Conservation (phyloP, 1,140 invertebrate species). For the Tetramorium alpestre region DNA sequence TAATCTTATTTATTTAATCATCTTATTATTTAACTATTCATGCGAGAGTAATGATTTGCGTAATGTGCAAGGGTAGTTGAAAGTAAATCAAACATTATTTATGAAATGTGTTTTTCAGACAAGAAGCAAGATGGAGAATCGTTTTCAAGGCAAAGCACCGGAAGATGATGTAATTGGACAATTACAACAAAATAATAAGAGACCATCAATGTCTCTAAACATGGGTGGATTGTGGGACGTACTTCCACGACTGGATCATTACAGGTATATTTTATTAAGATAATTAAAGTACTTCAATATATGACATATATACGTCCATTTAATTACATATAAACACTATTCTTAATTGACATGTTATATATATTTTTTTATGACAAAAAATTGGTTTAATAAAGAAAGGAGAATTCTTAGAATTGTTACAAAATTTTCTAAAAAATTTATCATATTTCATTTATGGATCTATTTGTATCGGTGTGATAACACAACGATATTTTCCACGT, state of each 20-base stretch:
- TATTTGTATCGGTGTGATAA: not conserved
- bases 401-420: not conserved
- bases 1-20: not conserved
- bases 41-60: not conserved
- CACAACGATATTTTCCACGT: not conserved
- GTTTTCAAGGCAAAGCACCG: conserved; percentile 75
- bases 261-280: conserved; percentile 88
- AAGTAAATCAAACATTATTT: not conserved
- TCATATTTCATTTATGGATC: not conserved
- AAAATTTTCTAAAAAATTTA: not conserved
- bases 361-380: not conserved
- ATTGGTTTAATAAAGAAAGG: not conserved
- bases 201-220: conserved; percentile 82
- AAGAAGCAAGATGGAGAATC: conserved; percentile 78
- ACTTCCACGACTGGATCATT: conserved; percentile 95
- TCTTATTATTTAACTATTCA: not conserved
- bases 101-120: conserved; percentile 70
- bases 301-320: not conserved
- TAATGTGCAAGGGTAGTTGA: not conserved
- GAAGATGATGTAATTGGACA: conserved; percentile 72
- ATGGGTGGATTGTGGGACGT: conserved; percentile 89
- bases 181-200: conserved; percentile 78
- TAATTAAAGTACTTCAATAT: not conserved
- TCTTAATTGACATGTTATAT: not conserved
- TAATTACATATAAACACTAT: not conserved